Evolutionary conservation across 2,797 vertebrate species (phyloP).

Genomic region (Acanthornis magna): DNA sequence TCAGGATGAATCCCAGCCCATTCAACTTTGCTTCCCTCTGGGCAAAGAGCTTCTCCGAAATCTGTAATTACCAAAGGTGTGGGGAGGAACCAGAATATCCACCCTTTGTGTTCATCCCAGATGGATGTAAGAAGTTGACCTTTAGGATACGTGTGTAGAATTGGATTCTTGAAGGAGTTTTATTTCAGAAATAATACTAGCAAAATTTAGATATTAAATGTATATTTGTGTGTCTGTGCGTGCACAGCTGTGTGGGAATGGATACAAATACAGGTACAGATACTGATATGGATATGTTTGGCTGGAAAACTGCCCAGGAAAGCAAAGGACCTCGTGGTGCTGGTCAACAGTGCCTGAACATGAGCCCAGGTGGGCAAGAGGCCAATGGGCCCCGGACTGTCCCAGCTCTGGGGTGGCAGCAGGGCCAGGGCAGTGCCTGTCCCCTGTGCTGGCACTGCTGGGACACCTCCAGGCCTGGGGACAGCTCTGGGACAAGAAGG

Average conservation of each 20-base stretch:
- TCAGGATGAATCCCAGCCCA: background rate
- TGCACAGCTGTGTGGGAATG: background rate
- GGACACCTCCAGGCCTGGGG: background rate
- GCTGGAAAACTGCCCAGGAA: background rate
- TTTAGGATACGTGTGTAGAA: background rate
- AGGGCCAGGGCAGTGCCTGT: background rate
- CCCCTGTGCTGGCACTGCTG: background rate
- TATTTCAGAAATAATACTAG: background rate
- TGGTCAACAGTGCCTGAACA: background rate
- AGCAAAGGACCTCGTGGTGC: background rate
- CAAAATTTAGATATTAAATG: background rate
- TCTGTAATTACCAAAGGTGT: background rate
- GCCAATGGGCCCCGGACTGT: background rate
- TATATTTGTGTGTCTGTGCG: background rate
- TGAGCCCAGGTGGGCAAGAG: background rate
- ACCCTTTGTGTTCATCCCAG: background rate
- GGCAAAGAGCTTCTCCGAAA: background rate
- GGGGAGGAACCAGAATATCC: background rate
- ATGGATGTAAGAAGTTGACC: background rate
- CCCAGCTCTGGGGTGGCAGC: background rate
- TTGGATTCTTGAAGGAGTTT: background rate
- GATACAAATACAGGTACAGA: background rate
- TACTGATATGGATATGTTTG: background rate
- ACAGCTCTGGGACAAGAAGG: rapidly evolving
- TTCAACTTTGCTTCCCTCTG: background rate